These are phyloP conservation scores for Varecia variegata DNA, from an alignment of 2,797 vertebrate species.

Conservation along the genomic window DNA sequence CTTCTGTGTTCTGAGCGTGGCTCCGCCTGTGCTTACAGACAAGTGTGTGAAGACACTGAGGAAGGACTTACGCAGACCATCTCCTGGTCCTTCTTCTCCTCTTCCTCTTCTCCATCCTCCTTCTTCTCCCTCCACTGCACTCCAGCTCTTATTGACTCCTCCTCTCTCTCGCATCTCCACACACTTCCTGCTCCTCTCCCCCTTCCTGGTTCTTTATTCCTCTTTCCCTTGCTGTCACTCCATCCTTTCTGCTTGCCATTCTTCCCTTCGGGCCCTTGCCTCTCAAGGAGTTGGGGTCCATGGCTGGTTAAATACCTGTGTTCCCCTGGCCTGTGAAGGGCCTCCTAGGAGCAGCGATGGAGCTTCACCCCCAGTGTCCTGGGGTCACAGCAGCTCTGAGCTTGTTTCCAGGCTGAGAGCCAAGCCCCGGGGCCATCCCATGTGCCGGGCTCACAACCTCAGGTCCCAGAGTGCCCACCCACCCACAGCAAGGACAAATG, in stretches of 20 bases:
- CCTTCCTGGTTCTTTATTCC: neutral
- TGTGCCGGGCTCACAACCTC: neutral
- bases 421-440: neutral
- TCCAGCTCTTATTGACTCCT: neutral
- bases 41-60: neutral
- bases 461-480: neutral
- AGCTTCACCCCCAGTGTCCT: neutral
- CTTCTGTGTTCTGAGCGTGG: neutral
- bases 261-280: neutral
- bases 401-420: neutral
- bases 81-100: neutral
- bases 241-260: neutral
- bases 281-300: neutral
- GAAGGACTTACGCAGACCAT: neutral
- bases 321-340: neutral
- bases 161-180: neutral
- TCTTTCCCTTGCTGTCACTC: neutral
- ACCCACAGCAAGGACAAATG: neutral
- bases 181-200: neutral
- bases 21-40: neutral
- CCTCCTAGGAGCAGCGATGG: rapidly evolving
- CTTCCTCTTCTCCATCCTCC: neutral
- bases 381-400: neutral
- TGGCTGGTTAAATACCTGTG: neutral
- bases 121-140: neutral